Percentiles rank a stretch among this genome's conserved stretches.
phyloP scores from a whole-genome alignment of 2,888 invertebrate genomes.

The Aleiodes testaceus region DNA sequence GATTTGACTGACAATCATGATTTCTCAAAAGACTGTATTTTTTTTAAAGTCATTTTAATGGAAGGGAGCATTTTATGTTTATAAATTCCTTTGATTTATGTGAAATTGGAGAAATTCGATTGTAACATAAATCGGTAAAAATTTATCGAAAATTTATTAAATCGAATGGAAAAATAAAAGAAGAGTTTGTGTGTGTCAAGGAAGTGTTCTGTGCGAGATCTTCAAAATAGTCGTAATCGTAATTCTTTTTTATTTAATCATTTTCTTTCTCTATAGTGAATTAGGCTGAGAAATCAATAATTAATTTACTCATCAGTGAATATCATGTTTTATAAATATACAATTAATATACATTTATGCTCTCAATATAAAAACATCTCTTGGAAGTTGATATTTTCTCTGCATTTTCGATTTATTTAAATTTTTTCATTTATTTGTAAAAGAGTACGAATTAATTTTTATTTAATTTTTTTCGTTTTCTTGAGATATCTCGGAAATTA shows the following conservation, averaged over 20 bases:
- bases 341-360: conserved; percentile 70
- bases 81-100: conserved; percentile 2
- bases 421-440: no score
- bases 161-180: not conserved
- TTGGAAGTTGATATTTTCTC: conserved; percentile 51
- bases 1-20: conserved; percentile 39
- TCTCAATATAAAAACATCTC: conserved; percentile 67
- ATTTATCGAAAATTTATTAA: conserved; percentile 2
- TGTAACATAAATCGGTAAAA: no score
- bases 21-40: conserved; percentile 36
- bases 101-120: conserved; percentile 38
- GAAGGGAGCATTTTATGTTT: conserved; percentile 21
- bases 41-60: conserved; percentile 26
- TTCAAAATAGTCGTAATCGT: conserved; percentile 30
- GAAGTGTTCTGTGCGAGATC: conserved; percentile 30
- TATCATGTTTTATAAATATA: conserved; percentile 60
- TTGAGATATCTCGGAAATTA: no score
- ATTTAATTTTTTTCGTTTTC: no score
- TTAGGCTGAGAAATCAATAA: conserved; percentile 32
- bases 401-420: no score
- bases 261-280: conserved; percentile 19
- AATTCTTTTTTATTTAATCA: conserved; percentile 4
- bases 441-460: no score
- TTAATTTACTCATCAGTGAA: conserved; percentile 35
- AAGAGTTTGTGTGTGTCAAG: not conserved